These are phyloP conservation scores for Notolepis coatsorum DNA, from an alignment of 2,797 vertebrate species.

Conservation along the genomic window DNA sequence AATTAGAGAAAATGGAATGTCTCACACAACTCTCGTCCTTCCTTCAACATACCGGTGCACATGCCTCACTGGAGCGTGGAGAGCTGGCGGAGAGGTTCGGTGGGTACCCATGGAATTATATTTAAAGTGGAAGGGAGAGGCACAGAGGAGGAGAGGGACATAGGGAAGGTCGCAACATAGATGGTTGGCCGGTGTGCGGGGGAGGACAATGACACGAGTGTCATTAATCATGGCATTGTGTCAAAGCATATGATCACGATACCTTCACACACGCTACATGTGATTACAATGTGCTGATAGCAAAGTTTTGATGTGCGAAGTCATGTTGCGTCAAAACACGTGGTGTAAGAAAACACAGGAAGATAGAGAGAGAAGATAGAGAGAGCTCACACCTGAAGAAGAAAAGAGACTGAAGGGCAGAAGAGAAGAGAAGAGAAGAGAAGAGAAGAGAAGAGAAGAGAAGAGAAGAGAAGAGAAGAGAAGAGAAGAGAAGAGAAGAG, in stretches of 20 bases:
- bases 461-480: not conserved
- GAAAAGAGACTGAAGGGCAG: constrained; percentile 1
- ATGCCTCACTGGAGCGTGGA: constrained; percentile 40
- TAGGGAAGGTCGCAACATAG: not conserved
- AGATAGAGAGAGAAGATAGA: constrained; percentile 9
- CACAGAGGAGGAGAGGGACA: constrained; percentile 33
- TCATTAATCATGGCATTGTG: too few relatives aligned
- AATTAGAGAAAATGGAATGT: constrained; percentile 85
- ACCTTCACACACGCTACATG: too few relatives aligned
- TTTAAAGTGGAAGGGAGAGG: constrained; percentile 58
- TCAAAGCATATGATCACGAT: too few relatives aligned
- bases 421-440: not conserved
- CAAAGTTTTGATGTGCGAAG: too few relatives aligned
- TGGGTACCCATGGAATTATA: constrained; percentile 62
- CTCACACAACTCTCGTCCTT: constrained; percentile 60
- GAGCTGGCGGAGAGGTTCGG: constrained; percentile 55
- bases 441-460: constrained; percentile 19
- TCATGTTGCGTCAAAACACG: too few relatives aligned
- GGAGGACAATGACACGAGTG: too few relatives aligned
- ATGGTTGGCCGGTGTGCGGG: too few relatives aligned
- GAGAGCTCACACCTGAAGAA: too few relatives aligned
- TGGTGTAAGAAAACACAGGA: too few relatives aligned
- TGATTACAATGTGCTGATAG: too few relatives aligned
- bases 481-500: constrained; percentile 7
- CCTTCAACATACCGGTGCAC: constrained; percentile 8